Percentiles rank a stretch among this genome's conserved stretches.
Evolutionary conservation across 2,888 invertebrate species (phyloP).

Genomic region (Ichneumon xanthorius): DNA sequence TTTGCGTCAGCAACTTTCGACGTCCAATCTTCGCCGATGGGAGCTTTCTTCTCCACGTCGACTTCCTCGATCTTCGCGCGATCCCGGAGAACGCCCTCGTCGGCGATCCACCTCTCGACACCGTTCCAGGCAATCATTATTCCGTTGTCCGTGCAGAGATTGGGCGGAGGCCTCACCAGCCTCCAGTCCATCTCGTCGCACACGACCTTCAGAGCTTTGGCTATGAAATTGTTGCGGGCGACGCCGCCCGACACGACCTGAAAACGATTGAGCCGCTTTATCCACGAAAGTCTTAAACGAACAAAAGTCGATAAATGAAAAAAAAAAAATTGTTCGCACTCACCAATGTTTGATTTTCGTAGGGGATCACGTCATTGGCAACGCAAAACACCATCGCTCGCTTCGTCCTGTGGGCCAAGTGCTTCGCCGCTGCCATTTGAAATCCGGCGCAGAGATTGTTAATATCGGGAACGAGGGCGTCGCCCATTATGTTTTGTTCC

Average conservation of each 20-base stretch:
- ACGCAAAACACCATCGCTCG: slow-evolving; percentile 92
- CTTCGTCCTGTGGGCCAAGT: slow-evolving; percentile 93
- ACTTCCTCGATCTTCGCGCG: slow-evolving; percentile 87
- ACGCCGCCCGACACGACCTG: slow-evolving; percentile 98
- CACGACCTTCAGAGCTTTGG: slow-evolving; percentile 89
- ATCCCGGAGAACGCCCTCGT: slow-evolving; percentile 84
- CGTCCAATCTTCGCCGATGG: slow-evolving; percentile 88
- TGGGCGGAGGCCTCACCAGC: slow-evolving; percentile 91
- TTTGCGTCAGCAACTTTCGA: slow-evolving; percentile 86
- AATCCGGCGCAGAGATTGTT: slow-evolving; percentile 95
- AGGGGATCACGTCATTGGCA: slow-evolving; percentile 87
- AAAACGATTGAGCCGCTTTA: slow-evolving; percentile 56
- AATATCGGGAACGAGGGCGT: slow-evolving; percentile 90
- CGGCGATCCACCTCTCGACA: slow-evolving; percentile 89
- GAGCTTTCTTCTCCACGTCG: slow-evolving; percentile 87
- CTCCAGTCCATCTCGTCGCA: slow-evolving; percentile 89
- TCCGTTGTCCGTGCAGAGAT: slow-evolving; percentile 98
- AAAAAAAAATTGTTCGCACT: slow-evolving; percentile 52
- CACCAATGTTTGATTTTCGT: slow-evolving; percentile 87
- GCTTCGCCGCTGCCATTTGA: slow-evolving; percentile 90
- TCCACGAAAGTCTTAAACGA: background rate
- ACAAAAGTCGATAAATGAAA: background rate
- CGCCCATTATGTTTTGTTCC: slow-evolving; percentile 87
- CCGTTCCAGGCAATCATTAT: slow-evolving; percentile 99
- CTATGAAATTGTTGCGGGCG: slow-evolving; percentile 96